Evolutionary conservation across 2,888 invertebrate genomes (phyloP).

Genomic region (Kryphioiulus occultus): DNA sequence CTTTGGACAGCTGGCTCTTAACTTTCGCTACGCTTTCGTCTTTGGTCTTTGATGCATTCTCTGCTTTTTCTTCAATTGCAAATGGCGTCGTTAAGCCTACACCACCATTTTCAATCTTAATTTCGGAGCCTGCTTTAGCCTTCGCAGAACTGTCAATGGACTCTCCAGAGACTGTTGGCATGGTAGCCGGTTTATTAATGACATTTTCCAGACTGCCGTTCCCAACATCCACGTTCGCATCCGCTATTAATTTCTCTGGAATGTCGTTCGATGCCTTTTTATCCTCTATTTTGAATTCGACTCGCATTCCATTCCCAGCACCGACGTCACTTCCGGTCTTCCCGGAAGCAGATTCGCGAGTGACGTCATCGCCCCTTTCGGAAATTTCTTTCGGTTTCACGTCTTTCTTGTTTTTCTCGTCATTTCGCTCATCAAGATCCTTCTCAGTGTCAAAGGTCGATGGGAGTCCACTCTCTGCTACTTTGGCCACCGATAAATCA

Average conservation of each 20-base stretch:
- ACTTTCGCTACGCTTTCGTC: background rate
- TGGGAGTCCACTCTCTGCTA: background rate
- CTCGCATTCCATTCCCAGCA: background rate
- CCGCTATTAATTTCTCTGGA: background rate
- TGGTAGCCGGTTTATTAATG: conserved; percentile 29
- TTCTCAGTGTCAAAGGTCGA: too few relatives aligned
- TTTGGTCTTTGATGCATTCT: background rate
- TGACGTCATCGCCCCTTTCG: background rate
- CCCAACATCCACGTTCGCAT: background rate
- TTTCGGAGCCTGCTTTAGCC: background rate
- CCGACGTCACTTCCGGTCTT: background rate
- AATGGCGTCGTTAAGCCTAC: background rate
- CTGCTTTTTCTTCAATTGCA: background rate
- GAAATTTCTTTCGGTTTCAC: background rate
- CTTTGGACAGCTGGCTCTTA: background rate
- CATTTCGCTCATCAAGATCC: too few relatives aligned
- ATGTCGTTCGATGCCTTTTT: background rate
- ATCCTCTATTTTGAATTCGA: too few relatives aligned
- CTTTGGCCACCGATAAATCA: background rate
- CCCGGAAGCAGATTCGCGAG: background rate
- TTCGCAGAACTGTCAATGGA: background rate
- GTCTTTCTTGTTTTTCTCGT: too few relatives aligned
- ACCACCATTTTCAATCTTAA: background rate
- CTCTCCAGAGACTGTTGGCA: background rate
- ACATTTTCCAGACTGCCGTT: background rate